Evolutionary conservation across 2,888 invertebrate genomes (phyloP), one percentile per base, ranked within the genome.

Genomic region (Chrysolina haemoptera): DNA sequence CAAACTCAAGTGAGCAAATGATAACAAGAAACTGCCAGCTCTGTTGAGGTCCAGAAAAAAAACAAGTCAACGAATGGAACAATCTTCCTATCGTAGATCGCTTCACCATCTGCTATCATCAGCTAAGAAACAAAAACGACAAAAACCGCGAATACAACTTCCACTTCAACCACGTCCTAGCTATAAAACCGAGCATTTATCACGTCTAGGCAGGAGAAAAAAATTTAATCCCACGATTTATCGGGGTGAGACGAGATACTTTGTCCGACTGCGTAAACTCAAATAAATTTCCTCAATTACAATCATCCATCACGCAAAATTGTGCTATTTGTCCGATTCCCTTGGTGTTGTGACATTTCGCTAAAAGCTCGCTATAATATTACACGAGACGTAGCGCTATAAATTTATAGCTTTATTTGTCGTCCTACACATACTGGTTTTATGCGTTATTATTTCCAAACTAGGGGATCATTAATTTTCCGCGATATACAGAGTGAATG

Each of bases 281-380:
- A 50, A 70, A 79, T 79, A 76, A 76, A 78, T 79, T 71, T 68
- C 20, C 63, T 43, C 73, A 75, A 80, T 80, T 76, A 76, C 76
- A 53, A 63, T 43, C 70, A 76, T 80, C 71, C 77, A 79, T 80
- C 79, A 78, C 53, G 48, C 70, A 68, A 75, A 78, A 77, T 76
- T 76, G 76, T 68, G 78, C 77, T 73, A 80, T 80, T 80, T 78
- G 80, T 80, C 77, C 74, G 69, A 77, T 72, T 78, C 77, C 69
- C 73, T 70, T 63, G 68, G 46, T 77, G 78, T 78, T 78, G 75
- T 79, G 79, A 79, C 80, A 76, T 68, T 77, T 73, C 55, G 75
- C 71, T 78, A 77, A 79, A 78, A 79, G 79, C 72, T 70, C 53
- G 64, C 65, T 62, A 43, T 72, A 67, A 64, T 35, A 73, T 67